Evolutionary conservation across 2,113 vertebrate species (phyloP), one percentile per base, ranked within the genome.

Genomic region (Leptobrachium ailaonicum): DNA sequence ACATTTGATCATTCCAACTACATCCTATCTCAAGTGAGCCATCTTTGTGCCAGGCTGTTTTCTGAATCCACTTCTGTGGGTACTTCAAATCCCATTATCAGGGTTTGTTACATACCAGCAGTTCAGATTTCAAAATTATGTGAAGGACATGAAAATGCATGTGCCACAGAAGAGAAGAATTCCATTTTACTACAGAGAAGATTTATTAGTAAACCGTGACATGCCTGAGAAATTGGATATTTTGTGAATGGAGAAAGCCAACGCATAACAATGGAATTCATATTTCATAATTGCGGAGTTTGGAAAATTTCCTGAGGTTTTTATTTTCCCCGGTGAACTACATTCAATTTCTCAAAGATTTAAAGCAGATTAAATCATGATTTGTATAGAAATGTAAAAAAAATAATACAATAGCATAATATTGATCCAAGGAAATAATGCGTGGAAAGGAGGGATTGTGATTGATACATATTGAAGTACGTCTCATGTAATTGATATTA

Each of bases 171-270:
- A 54, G 43, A n/a, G 43, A 53, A 66, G 40, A 62, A 40, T 66
- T 63, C 70, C 60, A 8, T 42, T 70, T 79, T 73, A 43, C 60
- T 40, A 67, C 47, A 8, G 10, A 66, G 44, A 4, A 41, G 70
- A 79, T 79, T 79, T 79, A 79, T 79, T 56, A 66, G 43, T 44
- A 7, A 45, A 45, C 66, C 63, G 42, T 54, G 77, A 66, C 47
- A 66, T 66, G 77, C 73, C 66, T 79, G 8, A 2, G 14, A 2
- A 73, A 73, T 72, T 11, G 41, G 64, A 44, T 9, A 13, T 43
- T 68, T 69, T 8, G 67, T 6, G 53, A 41, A 64, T n/a, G 6
- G 13, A 6, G 40, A 10, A 56, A 5, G 45, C 70, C 66, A 53
- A 66, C 43, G 41, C 42, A 54, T 42, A 40, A 50, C 47, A 72